phyloP scores from a whole-genome alignment of 2,113 vertebrate genomes.

The Sterna hirundo region DNA sequence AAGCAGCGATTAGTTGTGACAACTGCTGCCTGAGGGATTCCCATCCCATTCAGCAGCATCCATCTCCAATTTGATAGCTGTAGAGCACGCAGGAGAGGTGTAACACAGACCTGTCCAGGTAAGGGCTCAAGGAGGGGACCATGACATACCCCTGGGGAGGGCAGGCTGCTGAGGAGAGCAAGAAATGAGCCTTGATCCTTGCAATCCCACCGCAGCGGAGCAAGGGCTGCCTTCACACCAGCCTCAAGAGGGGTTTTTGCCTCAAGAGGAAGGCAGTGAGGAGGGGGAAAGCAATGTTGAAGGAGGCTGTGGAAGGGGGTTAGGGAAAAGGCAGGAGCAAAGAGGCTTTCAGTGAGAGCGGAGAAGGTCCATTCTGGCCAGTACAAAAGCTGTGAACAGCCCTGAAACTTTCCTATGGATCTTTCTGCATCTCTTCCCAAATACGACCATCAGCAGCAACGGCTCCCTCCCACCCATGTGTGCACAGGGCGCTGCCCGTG shows the following conservation, averaged over 20 bases:
- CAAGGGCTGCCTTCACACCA: background rate
- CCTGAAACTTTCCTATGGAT: background rate
- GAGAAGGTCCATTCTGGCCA: background rate
- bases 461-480: background rate
- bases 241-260: background rate
- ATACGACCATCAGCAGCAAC: background rate
- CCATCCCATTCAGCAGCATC: background rate
- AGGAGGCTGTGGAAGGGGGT: background rate
- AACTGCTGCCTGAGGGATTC: background rate
- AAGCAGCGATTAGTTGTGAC: background rate
- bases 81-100: background rate
- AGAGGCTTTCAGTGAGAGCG: background rate
- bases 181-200: background rate
- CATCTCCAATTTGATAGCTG: background rate
- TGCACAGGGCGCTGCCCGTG: background rate
- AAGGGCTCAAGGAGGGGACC: background rate
- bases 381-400: background rate
- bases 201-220: background rate
- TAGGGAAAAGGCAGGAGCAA: background rate
- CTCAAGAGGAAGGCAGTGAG: background rate
- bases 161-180: background rate
- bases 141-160: background rate
- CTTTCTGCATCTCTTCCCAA: background rate
- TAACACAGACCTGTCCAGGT: background rate
- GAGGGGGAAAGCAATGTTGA: background rate